Percentiles rank a stretch among this genome's conserved stretches.
phyloP scores from a whole-genome alignment of 2,113 vertebrate species.

The Myocastor coypus region DNA sequence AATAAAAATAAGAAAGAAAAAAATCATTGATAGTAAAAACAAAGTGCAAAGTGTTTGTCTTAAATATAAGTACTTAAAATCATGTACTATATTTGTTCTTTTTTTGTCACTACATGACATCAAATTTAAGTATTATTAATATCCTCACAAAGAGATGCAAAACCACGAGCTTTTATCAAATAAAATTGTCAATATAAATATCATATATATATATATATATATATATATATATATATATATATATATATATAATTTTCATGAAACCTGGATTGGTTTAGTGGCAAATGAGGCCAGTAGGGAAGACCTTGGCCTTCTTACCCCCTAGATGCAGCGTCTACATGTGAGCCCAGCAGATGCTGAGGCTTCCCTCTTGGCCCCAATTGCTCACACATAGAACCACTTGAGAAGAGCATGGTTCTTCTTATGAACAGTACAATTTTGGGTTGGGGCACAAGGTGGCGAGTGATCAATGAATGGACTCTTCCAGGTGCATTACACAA shows the following conservation, averaged over 20 bases:
- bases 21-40: neutral
- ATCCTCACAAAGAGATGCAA: neutral
- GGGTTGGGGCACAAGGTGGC: neutral
- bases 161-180: neutral
- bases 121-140: neutral
- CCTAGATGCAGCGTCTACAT: neutral
- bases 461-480: neutral
- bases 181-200: neutral
- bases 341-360: neutral
- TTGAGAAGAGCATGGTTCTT: neutral
- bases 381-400: neutral
- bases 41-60: neutral
- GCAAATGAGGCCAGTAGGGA: neutral
- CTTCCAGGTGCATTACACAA: neutral
- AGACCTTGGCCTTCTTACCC: neutral
- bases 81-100: neutral
- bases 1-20: neutral
- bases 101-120: neutral
- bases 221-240: too few relatives aligned
- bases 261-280: neutral
- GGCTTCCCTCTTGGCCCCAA: rapidly evolving
- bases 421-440: neutral
- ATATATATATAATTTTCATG: neutral
- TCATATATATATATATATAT: neutral
- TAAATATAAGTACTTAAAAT: neutral